phyloP scores from a whole-genome alignment of 2,797 vertebrate genomes.

The Columba guinea region DNA sequence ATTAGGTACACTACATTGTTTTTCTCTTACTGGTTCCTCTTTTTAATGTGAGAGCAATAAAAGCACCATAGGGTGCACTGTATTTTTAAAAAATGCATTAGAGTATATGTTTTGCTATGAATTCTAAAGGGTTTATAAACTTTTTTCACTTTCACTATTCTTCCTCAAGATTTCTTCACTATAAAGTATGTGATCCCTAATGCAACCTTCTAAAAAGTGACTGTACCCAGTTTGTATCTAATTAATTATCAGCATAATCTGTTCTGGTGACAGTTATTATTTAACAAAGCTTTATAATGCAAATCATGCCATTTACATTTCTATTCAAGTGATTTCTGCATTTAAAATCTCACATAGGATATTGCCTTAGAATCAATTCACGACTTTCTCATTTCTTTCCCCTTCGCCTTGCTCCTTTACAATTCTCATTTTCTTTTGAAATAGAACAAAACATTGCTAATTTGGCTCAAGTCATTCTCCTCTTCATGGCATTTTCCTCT shows the following conservation, averaged over 20 bases:
- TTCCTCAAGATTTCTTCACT: slow-evolving; percentile 24
- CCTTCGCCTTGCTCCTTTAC: slow-evolving; percentile 1
- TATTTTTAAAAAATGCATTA: slow-evolving; percentile 16
- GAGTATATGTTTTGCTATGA: slow-evolving; percentile 17
- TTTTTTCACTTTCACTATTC: slow-evolving; percentile 39
- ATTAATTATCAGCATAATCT: slow-evolving; percentile 72
- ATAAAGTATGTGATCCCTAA: slow-evolving; percentile 17
- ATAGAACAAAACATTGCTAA: slow-evolving; percentile 45
- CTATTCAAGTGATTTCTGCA: slow-evolving; percentile 61
- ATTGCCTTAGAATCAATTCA: slow-evolving; percentile 43
- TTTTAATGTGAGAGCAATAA: slow-evolving; percentile 43
- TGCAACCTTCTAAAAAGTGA: slow-evolving; percentile 50
- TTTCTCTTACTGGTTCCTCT: slow-evolving; percentile 30
- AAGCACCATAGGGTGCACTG: slow-evolving; percentile 1
- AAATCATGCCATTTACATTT: slow-evolving; percentile 62
- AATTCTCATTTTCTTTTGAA: slow-evolving; percentile 26
- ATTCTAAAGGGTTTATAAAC: slow-evolving; percentile 10
- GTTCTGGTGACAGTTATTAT: slow-evolving; percentile 60
- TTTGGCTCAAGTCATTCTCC: neutral
- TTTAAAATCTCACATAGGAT: slow-evolving; percentile 46
- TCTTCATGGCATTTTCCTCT: slow-evolving; percentile 2
- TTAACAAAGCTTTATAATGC: slow-evolving; percentile 59
- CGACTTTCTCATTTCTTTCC: neutral
- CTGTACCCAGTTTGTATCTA: slow-evolving; percentile 52
- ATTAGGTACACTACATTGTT: slow-evolving; percentile 59